Percentiles rank a stretch among this genome's conserved stretches.
Conservation (phyloP, 2,113 vertebrate genomes). For the Perca schrenkii region DNA sequence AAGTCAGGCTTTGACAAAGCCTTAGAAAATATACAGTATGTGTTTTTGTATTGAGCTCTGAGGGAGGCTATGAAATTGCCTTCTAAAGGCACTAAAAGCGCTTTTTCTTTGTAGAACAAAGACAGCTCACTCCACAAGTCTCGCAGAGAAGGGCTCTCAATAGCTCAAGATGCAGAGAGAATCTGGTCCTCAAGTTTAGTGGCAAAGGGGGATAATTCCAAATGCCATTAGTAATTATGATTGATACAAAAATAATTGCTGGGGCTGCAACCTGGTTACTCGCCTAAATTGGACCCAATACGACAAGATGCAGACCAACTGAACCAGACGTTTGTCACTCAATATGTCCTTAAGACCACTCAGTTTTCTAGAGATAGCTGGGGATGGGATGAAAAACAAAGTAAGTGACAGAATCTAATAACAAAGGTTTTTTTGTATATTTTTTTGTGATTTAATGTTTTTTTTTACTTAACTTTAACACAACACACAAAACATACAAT, state of each 20-base stretch:
- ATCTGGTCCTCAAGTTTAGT: neutral
- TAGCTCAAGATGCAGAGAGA: conserved; percentile 12
- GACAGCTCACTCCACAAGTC: conserved; percentile 17
- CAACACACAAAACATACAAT: no score
- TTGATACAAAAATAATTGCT: neutral
- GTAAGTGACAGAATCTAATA: neutral
- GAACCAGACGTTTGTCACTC: neutral
- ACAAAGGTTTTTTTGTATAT: neutral
- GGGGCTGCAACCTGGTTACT: neutral
- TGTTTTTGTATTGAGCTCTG: conserved; percentile 51
- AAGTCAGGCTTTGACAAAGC: conserved; percentile 32
- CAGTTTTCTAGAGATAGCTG: neutral
- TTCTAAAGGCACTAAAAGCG: conserved; percentile 51
- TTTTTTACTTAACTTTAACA: no score
- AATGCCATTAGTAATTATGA: neutral
- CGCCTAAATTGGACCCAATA: neutral
- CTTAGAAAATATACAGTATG: conserved; percentile 47
- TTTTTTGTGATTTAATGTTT: neutral
- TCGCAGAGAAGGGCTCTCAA: neutral
- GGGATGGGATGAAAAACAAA: neutral
- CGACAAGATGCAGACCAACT: neutral
- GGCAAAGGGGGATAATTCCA: neutral
- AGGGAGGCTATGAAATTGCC: conserved; percentile 56
- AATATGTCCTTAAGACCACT: neutral
- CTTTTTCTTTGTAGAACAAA: conserved; percentile 62